Conservation (phyloP, 1,140 invertebrate species). For the Araneus ventricosus region DNA sequence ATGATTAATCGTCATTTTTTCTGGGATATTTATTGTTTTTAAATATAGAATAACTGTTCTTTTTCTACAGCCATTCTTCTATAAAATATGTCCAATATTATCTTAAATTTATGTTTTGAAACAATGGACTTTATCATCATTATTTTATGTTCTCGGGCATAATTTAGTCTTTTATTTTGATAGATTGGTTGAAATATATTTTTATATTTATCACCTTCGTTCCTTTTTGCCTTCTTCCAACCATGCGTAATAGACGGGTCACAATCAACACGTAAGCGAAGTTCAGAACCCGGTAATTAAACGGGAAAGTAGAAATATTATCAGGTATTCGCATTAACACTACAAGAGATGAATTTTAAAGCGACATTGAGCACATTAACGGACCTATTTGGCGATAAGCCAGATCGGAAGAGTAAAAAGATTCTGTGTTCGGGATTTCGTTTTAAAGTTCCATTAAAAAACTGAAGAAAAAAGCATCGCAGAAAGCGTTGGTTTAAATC, state of each 20-base stretch:
- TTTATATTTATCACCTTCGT: neutral
- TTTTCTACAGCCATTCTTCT: too few relatives aligned
- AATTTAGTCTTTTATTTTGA: neutral
- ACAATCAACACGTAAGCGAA: neutral
- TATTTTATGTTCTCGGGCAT: neutral
- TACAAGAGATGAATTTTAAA: neutral
- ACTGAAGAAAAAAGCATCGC: neutral
- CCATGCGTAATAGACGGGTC: neutral
- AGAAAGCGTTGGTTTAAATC: neutral
- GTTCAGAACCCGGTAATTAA: neutral
- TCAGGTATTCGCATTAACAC: slow-evolving; percentile 1
- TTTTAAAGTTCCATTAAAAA: neutral
- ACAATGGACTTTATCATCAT: too few relatives aligned
- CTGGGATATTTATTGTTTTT: too few relatives aligned
- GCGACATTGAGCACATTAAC: neutral
- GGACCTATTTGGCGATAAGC: neutral
- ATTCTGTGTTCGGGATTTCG: neutral
- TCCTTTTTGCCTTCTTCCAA: neutral
- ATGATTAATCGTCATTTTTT: too few relatives aligned
- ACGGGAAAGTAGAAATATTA: neutral
- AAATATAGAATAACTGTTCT: too few relatives aligned
- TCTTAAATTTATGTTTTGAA: too few relatives aligned
- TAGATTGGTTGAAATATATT: neutral
- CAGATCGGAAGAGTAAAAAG: neutral
- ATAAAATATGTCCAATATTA: too few relatives aligned